Conservation (phyloP, 2,113 vertebrate species). For the Coryphaenoides rupestris region DNA sequence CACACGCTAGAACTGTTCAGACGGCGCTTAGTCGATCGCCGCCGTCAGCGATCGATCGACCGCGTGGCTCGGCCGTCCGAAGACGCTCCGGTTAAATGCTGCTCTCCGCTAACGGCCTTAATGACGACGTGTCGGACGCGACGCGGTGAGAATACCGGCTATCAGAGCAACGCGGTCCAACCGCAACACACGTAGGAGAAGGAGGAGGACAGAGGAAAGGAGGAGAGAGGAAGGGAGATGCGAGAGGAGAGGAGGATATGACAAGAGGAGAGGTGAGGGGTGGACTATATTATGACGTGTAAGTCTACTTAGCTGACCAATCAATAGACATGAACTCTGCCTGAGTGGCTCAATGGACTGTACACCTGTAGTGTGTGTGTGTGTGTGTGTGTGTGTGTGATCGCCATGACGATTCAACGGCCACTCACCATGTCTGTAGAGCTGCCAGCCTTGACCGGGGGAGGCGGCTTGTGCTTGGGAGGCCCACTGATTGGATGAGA, state of each 20-base stretch:
- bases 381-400: constrained; percentile 2
- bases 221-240: background rate
- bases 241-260: background rate
- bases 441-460: constrained; percentile 73
- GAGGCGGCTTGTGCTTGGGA: constrained; percentile 83
- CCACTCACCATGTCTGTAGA: constrained; percentile 78
- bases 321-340: constrained; percentile 61
- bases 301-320: constrained; percentile 37
- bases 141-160: no score
- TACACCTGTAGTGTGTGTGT: background rate
- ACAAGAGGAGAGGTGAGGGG: constrained; percentile 8
- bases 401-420: constrained; percentile 26
- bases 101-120: no score
- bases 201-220: background rate
- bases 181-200: no score
- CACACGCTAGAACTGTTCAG: no score
- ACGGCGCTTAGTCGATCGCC: no score
- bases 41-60: no score
- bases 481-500: constrained; percentile 70
- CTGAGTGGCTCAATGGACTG: constrained; percentile 32
- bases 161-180: no score
- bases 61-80: no score
- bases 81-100: no score
- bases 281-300: constrained; percentile 50
- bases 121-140: no score